These are phyloP conservation scores for Drosophila merina DNA, from an alignment of 2,888 invertebrate genomes.

Conservation along the genomic window DNA sequence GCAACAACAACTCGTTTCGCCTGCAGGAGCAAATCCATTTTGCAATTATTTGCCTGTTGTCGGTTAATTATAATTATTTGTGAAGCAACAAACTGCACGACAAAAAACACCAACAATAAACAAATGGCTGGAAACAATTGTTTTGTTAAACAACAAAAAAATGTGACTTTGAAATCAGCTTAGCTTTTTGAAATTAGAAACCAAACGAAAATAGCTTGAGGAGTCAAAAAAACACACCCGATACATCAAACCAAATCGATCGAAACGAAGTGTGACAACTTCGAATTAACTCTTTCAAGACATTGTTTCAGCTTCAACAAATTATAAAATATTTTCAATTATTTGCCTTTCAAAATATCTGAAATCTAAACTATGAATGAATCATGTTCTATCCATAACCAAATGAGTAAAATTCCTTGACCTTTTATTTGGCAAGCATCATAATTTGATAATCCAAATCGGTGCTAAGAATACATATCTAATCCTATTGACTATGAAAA, in stretches of 20 bases:
- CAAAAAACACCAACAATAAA: constrained; percentile 10
- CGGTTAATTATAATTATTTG: constrained; percentile 66
- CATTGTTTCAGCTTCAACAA: neutral
- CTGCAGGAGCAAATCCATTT: constrained; percentile 73
- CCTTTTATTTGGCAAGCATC: constrained; percentile 24
- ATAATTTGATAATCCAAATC: constrained; percentile 38
- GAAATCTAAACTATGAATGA: neutral
- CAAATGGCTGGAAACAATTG: constrained; percentile 40
- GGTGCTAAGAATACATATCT: constrained; percentile 15
- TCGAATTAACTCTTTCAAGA: neutral
- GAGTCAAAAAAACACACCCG: constrained; percentile 24
- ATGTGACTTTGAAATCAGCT: constrained; percentile 48
- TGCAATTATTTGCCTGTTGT: constrained; percentile 64
- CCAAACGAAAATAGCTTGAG: constrained; percentile 29
- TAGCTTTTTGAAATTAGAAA: constrained; percentile 46
- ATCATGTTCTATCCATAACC: neutral
- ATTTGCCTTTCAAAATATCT: neutral
- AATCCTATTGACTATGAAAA: constrained; percentile 13
- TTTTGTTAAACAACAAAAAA: constrained; percentile 35
- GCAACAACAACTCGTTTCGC: constrained; percentile 55
- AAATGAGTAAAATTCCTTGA: constrained; percentile 25
- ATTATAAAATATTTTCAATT: neutral
- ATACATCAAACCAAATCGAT: constrained; percentile 22
- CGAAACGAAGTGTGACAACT: constrained; percentile 10
- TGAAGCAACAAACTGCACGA: constrained; percentile 31